phyloP scores from a whole-genome alignment of 2,888 invertebrate species.

The Polymixis flavicincta region DNA sequence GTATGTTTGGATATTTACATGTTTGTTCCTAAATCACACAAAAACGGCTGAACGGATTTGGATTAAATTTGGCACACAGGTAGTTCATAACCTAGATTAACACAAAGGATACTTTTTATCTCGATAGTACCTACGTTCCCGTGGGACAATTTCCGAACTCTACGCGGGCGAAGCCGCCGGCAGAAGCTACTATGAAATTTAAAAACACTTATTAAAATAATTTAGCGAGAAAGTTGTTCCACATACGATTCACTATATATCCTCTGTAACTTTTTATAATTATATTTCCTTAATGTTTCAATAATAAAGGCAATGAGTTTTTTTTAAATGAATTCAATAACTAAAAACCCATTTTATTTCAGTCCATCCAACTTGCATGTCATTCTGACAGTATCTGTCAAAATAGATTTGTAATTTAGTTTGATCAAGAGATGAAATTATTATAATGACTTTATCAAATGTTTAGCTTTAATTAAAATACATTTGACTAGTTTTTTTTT shows the following conservation, averaged over 20 bases:
- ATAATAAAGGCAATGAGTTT: not conserved
- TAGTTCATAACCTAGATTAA: too few species aligned
- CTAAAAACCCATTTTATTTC: not conserved
- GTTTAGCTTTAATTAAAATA: not conserved
- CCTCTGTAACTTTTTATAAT: not conserved
- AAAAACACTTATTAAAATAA: too few species aligned
- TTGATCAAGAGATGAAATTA: not conserved
- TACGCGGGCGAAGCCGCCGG: too few species aligned
- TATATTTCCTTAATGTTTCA: not conserved
- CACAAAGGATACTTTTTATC: too few species aligned
- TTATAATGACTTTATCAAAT: not conserved
- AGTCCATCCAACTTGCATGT: not conserved
- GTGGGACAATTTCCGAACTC: too few species aligned
- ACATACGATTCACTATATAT: slow-evolving; percentile 5
- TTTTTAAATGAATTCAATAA: not conserved
- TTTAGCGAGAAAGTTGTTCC: slow-evolving; percentile 27
- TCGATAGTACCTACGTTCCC: too few species aligned
- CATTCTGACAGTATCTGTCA: slow-evolving; percentile 11
- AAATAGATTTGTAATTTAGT: slow-evolving; percentile 16
- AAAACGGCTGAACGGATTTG: too few species aligned
- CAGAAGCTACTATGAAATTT: too few species aligned
- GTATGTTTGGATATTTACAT: too few species aligned
- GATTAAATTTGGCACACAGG: too few species aligned
- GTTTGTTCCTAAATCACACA: too few species aligned
- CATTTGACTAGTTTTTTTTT: not conserved